Evolutionary conservation across 2,888 invertebrate genomes (phyloP), one percentile per base, ranked within the genome.

Genomic region (Monopis laevigella): DNA sequence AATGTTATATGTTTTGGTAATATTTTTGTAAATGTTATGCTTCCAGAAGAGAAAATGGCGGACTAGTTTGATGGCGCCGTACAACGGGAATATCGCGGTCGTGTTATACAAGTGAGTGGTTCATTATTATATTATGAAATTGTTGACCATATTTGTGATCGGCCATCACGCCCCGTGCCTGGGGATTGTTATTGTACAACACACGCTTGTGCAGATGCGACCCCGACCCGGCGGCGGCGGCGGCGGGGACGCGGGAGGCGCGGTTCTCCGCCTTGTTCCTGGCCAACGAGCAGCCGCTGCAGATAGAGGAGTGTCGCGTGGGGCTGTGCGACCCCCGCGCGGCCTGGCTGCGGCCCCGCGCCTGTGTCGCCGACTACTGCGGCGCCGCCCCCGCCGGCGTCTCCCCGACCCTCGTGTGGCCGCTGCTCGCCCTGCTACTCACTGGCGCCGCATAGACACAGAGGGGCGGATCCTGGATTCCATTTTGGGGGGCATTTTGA

Each of bases 81-180:
- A 89, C 56, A 87, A 87, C 6, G 84, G 86, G 1, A 93, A 93
- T 65, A 58, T 93, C 6, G 87, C 86, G 14, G 90, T 90, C 21
- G 84, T 90, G 1, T 82, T 93, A 45, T 91, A 90, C 67, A 84
- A 86, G 86, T 90, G 60, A 78, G 82, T 45, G 2, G 14, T n/a
- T n/a, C n/a, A n/a, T n/a, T n/a, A n/a, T n/a, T n/a, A n/a, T n/a
- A n/a, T n/a, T n/a, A n/a, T n/a, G n/a, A n/a, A n/a, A n/a, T n/a
- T n/a, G n/a, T n/a, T n/a, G n/a, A n/a, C n/a, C n/a, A n/a, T n/a
- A n/a, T n/a, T n/a, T n/a, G n/a, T n/a, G n/a, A n/a, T n/a, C n/a
- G n/a, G n/a, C n/a, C n/a, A n/a, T n/a, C n/a, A n/a, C n/a, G n/a
- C n/a, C n/a, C n/a, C n/a, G n/a, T n/a, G n/a, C n/a, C n/a, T n/a